phyloP scores from a whole-genome alignment of 2,113 vertebrate species.

The Dromas ardeola region DNA sequence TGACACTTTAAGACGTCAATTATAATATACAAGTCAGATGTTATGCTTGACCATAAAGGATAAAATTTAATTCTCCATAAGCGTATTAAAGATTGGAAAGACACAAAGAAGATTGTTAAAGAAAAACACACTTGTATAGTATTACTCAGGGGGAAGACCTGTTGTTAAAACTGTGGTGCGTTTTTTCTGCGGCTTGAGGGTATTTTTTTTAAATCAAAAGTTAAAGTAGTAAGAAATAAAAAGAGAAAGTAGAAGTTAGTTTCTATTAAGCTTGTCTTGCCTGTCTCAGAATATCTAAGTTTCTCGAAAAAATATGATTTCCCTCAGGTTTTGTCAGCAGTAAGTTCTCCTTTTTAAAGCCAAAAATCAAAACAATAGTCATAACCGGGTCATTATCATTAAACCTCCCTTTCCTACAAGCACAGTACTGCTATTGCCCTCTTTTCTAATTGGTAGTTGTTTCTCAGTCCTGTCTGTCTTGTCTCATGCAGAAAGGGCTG shows the following conservation, averaged over 20 bases:
- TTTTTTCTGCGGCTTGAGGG: neutral
- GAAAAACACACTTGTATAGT: neutral
- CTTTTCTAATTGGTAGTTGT: neutral
- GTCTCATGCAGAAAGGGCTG: neutral
- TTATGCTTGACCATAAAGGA: neutral
- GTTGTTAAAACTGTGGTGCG: neutral
- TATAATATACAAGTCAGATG: neutral
- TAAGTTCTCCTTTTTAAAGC: neutral
- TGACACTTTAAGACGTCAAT: neutral
- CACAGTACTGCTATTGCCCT: neutral
- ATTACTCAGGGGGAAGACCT: neutral
- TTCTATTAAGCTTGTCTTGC: neutral
- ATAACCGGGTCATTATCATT: neutral
- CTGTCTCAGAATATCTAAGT: neutral
- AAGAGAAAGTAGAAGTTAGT: neutral
- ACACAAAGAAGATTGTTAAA: neutral
- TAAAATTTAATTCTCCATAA: neutral
- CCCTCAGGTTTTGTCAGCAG: neutral
- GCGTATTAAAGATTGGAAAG: neutral
- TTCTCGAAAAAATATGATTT: neutral
- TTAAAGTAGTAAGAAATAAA: neutral
- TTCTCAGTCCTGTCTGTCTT: neutral
- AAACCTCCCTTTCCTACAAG: neutral
- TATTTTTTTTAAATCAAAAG: neutral
- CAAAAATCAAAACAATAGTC: neutral